Conservation (phyloP, 1,140 invertebrate genomes). For the Anagrus nilaparvatae region DNA sequence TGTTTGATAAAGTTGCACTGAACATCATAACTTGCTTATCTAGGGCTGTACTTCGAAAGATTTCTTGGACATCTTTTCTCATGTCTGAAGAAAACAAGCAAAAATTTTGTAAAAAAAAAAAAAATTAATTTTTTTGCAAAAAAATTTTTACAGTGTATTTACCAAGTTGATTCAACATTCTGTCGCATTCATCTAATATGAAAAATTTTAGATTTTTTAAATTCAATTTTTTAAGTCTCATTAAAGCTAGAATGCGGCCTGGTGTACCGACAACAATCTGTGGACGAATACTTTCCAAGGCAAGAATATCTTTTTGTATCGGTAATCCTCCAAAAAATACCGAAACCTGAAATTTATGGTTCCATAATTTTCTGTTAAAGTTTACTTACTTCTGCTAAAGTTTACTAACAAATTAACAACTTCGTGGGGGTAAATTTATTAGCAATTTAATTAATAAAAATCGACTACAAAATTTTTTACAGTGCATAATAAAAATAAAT, state of each 20-base stretch:
- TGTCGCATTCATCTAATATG: conserved; percentile 97
- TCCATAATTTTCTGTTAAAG: too few relatives aligned
- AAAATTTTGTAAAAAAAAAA: conserved; percentile 29
- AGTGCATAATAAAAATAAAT: neutral
- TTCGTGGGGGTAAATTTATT: too few relatives aligned
- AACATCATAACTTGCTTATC: conserved; percentile 99
- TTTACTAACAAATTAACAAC: too few relatives aligned
- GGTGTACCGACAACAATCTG: conserved; percentile 98
- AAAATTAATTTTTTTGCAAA: conserved; percentile 15
- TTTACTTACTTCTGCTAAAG: too few relatives aligned
- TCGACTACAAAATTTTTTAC: neutral
- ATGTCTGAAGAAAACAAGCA: conserved; percentile 65
- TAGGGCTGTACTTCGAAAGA: conserved; percentile 95
- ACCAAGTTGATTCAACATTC: conserved; percentile 95
- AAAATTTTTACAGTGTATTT: conserved; percentile 25
- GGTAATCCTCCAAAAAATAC: conserved; percentile 96
- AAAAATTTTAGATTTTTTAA: conserved; percentile 95
- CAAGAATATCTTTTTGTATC: conserved; percentile 93
- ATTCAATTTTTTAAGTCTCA: conserved; percentile 81
- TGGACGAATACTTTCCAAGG: conserved; percentile 85
- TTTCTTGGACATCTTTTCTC: conserved; percentile 98
- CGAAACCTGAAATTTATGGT: conserved; percentile 49
- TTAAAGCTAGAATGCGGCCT: conserved; percentile 86
- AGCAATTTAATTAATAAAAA: too few relatives aligned
- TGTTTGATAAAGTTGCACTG: conserved; percentile 97